Evolutionary conservation across 2,888 invertebrate species (phyloP).

Genomic region (Holacanthella duospinosa): DNA sequence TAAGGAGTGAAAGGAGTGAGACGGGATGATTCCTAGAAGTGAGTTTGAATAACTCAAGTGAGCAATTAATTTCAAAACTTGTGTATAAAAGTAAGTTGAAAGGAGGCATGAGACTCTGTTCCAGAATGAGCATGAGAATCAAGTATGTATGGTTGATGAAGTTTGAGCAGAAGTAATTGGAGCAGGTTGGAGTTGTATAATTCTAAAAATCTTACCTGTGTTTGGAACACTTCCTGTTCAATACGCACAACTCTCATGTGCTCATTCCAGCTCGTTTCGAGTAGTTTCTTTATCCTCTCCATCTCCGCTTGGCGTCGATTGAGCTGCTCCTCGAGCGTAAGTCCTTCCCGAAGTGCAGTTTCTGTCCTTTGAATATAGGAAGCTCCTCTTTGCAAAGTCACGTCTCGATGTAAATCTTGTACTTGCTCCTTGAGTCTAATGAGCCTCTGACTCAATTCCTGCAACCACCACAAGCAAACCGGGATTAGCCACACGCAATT

Average conservation of each 20-base stretch:
- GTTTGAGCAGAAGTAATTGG: too few species aligned
- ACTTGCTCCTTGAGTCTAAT: slow-evolving; percentile 54
- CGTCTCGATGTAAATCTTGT: slow-evolving; percentile 58
- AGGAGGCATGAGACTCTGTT: too few species aligned
- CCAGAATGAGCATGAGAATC: too few species aligned
- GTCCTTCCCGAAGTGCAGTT: slow-evolving; percentile 50
- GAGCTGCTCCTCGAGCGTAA: slow-evolving; percentile 51
- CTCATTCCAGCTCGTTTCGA: slow-evolving; percentile 61
- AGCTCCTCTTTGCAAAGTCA: slow-evolving; percentile 52
- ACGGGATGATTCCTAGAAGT: background rate
- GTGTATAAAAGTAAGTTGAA: too few species aligned
- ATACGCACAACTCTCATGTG: slow-evolving; percentile 57
- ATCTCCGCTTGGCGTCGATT: slow-evolving; percentile 53
- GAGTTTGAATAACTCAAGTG: too few species aligned
- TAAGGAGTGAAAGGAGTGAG: background rate
- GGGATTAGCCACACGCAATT: too few species aligned
- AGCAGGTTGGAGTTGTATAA: too few species aligned
- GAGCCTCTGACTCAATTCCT: slow-evolving; percentile 53
- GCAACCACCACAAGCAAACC: too few species aligned
- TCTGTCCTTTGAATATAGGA: slow-evolving; percentile 40
- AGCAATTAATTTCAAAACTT: too few species aligned
- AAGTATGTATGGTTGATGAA: too few species aligned
- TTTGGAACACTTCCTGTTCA: slow-evolving; percentile 57
- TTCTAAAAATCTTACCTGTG: slow-evolving; percentile 44
- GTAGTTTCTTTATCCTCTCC: slow-evolving; percentile 50